These are phyloP conservation scores for Acanthurus lineatus DNA, from an alignment of 2,797 vertebrate species.

Conservation along the genomic window DNA sequence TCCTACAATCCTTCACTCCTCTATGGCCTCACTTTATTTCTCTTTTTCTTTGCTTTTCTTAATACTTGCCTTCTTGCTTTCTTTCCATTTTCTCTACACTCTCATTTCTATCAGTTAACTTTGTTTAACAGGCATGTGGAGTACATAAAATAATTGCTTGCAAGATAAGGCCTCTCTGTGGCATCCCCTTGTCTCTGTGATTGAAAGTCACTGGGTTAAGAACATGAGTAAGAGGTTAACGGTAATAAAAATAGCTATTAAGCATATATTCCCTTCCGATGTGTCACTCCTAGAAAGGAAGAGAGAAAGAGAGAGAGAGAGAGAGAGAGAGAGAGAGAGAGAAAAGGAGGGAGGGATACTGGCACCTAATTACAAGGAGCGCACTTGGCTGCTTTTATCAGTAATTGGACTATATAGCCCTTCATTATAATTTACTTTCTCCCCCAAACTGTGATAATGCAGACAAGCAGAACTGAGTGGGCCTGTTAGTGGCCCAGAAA, in stretches of 20 bases:
- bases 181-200: constrained; percentile 72
- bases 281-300: constrained; percentile 88
- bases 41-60: constrained; percentile 31
- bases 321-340: constrained; percentile 37
- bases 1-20: constrained; percentile 69
- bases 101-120: constrained; percentile 46
- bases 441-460: constrained; percentile 99
- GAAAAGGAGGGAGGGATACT: constrained; percentile 90
- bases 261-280: constrained; percentile 91
- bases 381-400: constrained; percentile 99
- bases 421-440: constrained; percentile 99
- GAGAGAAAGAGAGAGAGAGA: constrained; percentile 53
- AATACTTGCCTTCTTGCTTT: constrained; percentile 26
- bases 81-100: constrained; percentile 17
- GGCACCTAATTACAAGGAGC: constrained; percentile 98
- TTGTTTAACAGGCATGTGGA: constrained; percentile 69
- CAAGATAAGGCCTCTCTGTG: constrained; percentile 53
- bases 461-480: constrained; percentile 99
- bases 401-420: constrained; percentile 99
- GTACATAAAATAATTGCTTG: constrained; percentile 78
- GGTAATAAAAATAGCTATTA: constrained; percentile 91
- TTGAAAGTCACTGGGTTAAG: constrained; percentile 83
- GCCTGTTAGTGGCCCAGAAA: constrained; percentile 98
- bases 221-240: constrained; percentile 85
- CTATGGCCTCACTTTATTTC: constrained; percentile 31